Evolutionary conservation across 2,888 invertebrate genomes (phyloP).

Genomic region (Xanthorhoe spadicearia): DNA sequence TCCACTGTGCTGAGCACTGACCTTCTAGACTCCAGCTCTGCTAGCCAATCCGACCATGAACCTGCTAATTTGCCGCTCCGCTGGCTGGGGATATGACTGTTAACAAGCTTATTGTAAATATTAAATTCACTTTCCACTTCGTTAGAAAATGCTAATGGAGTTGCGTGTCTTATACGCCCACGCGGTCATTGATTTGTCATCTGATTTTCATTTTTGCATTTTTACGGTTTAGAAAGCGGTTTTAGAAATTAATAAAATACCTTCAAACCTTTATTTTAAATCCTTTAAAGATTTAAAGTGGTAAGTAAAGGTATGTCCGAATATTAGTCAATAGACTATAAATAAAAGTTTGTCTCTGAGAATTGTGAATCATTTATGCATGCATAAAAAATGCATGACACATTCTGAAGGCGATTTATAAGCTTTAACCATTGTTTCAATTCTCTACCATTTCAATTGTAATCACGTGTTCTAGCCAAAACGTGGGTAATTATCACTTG

Average conservation of each 20-base stretch:
- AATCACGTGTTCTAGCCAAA: not conserved
- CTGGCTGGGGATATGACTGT: constrained; percentile 8
- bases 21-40: constrained; percentile 27
- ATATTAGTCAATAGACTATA: not conserved
- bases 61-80: constrained; percentile 26
- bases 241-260: no score
- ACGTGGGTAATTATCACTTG: not conserved
- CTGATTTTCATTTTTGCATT: constrained; percentile 19
- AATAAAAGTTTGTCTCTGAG: not conserved
- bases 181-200: constrained; percentile 20
- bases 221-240: constrained; percentile 2
- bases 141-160: constrained; percentile 19
- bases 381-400: constrained; percentile 21
- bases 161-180: constrained; percentile 25
- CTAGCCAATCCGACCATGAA: constrained; percentile 26
- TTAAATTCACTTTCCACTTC: constrained; percentile 25
- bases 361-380: constrained; percentile 20
- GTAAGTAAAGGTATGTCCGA: no score
- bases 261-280: no score
- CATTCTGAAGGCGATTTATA: constrained; percentile 13
- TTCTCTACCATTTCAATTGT: not conserved
- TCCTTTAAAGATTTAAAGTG: no score
- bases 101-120: constrained; percentile 22
- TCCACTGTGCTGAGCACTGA: constrained; percentile 30
- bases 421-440: constrained; percentile 1